These are phyloP conservation scores for Megamerina dolium DNA, from an alignment of 2,888 invertebrate genomes.

Conservation along the genomic window DNA sequence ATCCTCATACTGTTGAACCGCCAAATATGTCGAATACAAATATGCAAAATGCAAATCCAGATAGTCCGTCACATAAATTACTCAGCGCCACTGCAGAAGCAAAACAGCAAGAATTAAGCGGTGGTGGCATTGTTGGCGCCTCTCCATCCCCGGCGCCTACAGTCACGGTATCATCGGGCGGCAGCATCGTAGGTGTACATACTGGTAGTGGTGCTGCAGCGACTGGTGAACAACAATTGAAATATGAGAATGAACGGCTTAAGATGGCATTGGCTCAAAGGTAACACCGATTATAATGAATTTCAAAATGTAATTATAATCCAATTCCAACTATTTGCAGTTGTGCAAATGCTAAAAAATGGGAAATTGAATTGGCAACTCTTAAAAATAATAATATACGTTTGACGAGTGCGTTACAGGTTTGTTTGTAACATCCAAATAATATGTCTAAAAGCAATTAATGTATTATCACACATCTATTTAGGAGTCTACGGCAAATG, in stretches of 20 bases:
- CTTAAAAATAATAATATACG: constrained; percentile 94
- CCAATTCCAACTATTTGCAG: constrained; percentile 51
- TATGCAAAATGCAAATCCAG: constrained; percentile 54
- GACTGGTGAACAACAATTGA: constrained; percentile 71
- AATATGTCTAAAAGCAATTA: neutral
- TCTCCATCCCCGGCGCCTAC: constrained; percentile 42
- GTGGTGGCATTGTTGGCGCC: constrained; percentile 22
- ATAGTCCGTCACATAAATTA: constrained; percentile 49
- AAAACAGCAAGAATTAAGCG: constrained; percentile 21
- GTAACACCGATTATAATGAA: constrained; percentile 49
- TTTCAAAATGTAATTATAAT: neutral
- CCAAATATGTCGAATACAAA: constrained; percentile 52
- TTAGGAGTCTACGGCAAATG: constrained; percentile 86
- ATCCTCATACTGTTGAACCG: constrained; percentile 51
- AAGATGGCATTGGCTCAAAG: constrained; percentile 93
- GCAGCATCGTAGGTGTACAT: constrained; percentile 38
- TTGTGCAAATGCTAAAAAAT: constrained; percentile 96
- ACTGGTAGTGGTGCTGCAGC: constrained; percentile 35
- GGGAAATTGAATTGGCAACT: constrained; percentile 95
- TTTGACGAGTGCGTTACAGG: constrained; percentile 87
- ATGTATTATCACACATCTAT: neutral
- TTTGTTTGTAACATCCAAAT: constrained; percentile 21
- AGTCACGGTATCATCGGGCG: constrained; percentile 29
- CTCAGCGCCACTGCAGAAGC: constrained; percentile 25
- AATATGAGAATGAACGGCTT: constrained; percentile 94